Base-by-base conservation (phyloP, 2,888 invertebrate species). In the Melieria omissa region DNA sequence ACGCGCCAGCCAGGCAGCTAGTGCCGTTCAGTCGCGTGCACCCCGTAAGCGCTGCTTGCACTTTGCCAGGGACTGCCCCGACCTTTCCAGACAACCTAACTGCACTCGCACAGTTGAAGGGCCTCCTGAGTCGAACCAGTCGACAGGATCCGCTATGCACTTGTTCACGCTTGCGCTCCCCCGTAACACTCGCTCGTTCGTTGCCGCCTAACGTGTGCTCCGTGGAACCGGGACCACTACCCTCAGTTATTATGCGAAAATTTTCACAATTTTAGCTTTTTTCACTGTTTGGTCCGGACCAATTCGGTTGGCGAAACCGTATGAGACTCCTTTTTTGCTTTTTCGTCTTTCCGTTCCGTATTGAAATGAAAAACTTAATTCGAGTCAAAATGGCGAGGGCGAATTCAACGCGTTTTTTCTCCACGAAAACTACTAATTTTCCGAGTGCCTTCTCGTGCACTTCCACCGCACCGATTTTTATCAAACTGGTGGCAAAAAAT, bases 351-450 rank as follows among this genome's bases (percentile, higher is more conserved):
- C 64, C 14, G 41, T 61, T 46, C 16, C 73, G 70, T 73, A 58
- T 55, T 65, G 60, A 65, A 76, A 74, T 77, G 76, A 75, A 78
- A 79, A 82, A 78, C 77, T 78, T 79, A 77, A 75, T 79, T 77
- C 80, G 73, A 83, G 80, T 84, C 82, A 84, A 84, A 85, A 85
- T 84, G 84, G 84, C 85, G 85, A 78, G 79, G 77, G 75, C 76
- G 76, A 81, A 82, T 83, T 81, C 78, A 81, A 78, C 79, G 75
- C 81, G 79, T 76, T 79, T 81, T 78, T 79, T 79, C 78, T 78
- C 78, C 77, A 75, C 78, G 79, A 70, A 79, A 78, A 77, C 76
- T 78, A 75, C 75, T 71, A 77, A 72, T 81, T 82, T 84, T 84
- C 77, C 77, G 73, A 69, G 72, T 61, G 75, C 73, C 69, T 80